Base-by-base conservation (phyloP, 2,888 invertebrate genomes). In the Drosophila robusta region DNA sequence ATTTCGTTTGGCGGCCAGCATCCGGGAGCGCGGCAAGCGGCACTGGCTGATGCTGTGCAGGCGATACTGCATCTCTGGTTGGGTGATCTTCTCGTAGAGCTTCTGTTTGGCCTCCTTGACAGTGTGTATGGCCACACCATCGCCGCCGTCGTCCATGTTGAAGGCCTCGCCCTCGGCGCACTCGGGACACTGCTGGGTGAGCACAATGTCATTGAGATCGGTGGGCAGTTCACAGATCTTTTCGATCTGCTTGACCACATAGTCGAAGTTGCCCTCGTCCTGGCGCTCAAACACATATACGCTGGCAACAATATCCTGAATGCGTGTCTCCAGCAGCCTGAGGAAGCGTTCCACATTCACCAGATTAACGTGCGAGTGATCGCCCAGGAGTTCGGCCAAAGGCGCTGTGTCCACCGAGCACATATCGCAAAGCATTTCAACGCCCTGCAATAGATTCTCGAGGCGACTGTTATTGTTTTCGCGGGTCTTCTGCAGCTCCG, bases 291-390 rank as follows among this genome's bases (percentile, higher is more conserved):
- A 60, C 2, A 87, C 71, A 63, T 93, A 94, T 0, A 92, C 93
- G 0, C 93, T 92, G 80, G 94, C 93, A 3, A 94, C 93, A 7
- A 94, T 91, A 22, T 92, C 92, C 78, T 93, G 93, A 4, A 94
- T 92, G 47, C 94, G 93, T 0, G 90, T 70, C 80, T 94, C 94
- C 4, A 94, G 84, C 18, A 94, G 92, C 61, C 92, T 91, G 0
- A 94, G 90, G 82, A 94, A 94, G 60, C 93, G 93, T 18, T 91
- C 78, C 3, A 94, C 93, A 82, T 94, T 94, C 90, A 93, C 93
- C 41, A 93, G 92, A 90, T 95, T 92, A 82, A 95, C 90, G 80
- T 94, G 92, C 73, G 93, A 91, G 91, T 95, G 92, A 91, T 94
- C 91, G n/a, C 95, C 92, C 41, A 95, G 89, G 12, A 94, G 89